A percentile compares a stretch with the other conserved stretches of the same genome.
Conservation (phyloP, 2,888 invertebrate species). For the Thecophora atra region DNA sequence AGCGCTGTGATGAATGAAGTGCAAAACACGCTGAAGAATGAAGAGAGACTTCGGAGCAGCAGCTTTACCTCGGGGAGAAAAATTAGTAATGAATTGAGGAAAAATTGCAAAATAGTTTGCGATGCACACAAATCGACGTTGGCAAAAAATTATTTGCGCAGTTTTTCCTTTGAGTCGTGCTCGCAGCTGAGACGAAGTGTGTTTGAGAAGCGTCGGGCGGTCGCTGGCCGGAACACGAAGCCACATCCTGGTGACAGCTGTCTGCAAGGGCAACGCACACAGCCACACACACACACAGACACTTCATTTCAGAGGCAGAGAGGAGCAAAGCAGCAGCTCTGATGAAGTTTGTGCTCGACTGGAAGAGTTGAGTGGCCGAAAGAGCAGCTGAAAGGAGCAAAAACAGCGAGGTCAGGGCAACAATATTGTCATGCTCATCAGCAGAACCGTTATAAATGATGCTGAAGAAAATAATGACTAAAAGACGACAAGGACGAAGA, state of each 20-base stretch:
- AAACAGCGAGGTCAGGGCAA: conserved; percentile 2
- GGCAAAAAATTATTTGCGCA: conserved; percentile 4
- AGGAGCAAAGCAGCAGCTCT: background rate
- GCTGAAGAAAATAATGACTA: background rate
- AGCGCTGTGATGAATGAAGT: conserved; percentile 22
- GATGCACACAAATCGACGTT: conserved; percentile 15
- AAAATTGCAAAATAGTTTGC: conserved; percentile 32
- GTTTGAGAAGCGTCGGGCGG: background rate
- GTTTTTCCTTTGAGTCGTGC: background rate
- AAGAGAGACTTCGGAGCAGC: background rate
- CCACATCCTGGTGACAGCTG: conserved; percentile 10
- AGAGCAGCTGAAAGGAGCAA: background rate
- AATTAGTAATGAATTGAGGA: conserved; percentile 28
- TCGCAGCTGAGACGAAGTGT: background rate
- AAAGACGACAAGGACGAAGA: background rate
- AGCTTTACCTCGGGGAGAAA: background rate
- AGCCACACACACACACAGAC: too few relatives aligned
- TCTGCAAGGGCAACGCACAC: background rate
- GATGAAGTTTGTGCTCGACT: background rate
- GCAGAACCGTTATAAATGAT: conserved; percentile 18
- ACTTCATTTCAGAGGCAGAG: too few relatives aligned
- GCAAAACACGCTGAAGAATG: conserved; percentile 17
- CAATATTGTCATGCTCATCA: conserved; percentile 8
- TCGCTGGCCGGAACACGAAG: background rate
- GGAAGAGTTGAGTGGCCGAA: background rate